Base-by-base conservation (phyloP, 1,140 invertebrate genomes). In the Macrocentrus cingulum region DNA sequence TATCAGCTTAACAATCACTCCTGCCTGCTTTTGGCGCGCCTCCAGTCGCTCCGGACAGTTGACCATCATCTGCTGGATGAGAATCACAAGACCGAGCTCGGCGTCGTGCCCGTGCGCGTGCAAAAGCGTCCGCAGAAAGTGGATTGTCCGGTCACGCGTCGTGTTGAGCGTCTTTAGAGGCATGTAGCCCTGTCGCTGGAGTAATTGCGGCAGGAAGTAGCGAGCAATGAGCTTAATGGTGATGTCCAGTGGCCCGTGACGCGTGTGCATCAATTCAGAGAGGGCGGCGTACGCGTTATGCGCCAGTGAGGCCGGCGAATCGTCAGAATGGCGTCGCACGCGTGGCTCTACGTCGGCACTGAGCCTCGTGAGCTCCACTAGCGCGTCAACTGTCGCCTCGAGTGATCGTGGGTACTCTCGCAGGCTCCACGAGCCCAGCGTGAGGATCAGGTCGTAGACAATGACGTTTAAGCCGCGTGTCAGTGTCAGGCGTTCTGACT, bases 11-110 rank as follows among this genome's bases (percentile, higher is more conserved):
- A 83, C 64, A 8, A 87, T 64, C 9, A 81, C 63, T 42, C 72
- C 57, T 7, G 84, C 80, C 23, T 83, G 81, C 62, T 81, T 84
- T 25, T 75, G 74, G 55, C 86, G 68, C 20, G 80, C 80, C 45
- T 88, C 86, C 1, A 82, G 62, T 60, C 80, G 77, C 42, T 88
- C 86, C 11, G 84, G 82, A 52, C 83, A 82, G 37, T 80, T 80
- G 0, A 79, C 53, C 69, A 85, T 85, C 11, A 87, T 48, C 13
- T 85, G 80, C 50, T 88, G 85, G 13, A 87, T 66, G 2, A 87
- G 63, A 52, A 77, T 81, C 51, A 75, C 65, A 0, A 83, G 70
- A 2, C 73, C 78, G 15, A 57, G 37, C 32, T 79, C 59, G 3
- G 76, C 69, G 1, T 72, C 65, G 8, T 80, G 67, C 45, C 77